Evolutionary conservation across 2,797 vertebrate species (phyloP).

Genomic region (Miichthys miiuy): DNA sequence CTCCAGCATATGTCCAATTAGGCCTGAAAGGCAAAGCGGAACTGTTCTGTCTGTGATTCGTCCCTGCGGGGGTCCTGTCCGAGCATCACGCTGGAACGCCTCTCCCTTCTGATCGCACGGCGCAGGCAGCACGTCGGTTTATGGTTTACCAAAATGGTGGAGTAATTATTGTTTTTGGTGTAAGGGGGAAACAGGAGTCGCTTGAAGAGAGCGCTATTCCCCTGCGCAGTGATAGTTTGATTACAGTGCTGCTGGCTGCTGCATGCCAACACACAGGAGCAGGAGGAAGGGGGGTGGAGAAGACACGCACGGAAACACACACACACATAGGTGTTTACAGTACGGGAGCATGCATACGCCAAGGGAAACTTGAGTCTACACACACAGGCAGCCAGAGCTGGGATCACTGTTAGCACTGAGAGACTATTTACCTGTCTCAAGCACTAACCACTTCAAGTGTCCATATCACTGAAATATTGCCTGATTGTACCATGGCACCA

Average conservation of each 20-base stretch:
- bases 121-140: conserved; percentile 87
- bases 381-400: conserved; percentile 23
- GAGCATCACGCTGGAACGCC: conserved; percentile 85
- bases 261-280: conserved; percentile 69
- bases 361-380: conserved; percentile 50
- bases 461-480: conserved; percentile 59
- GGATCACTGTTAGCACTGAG: conserved; percentile 46
- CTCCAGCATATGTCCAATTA: conserved; percentile 90
- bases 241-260: conserved; percentile 88
- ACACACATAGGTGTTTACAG: conserved; percentile 62
- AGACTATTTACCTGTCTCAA: conserved; percentile 53
- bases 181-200: conserved; percentile 87
- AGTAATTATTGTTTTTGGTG: conserved; percentile 95
- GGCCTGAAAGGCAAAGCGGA: conserved; percentile 85
- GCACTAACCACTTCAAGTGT: conserved; percentile 66
- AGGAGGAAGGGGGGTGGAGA: conserved; percentile 29
- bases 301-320: not conserved
- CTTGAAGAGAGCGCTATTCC: conserved; percentile 91
- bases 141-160: conserved; percentile 96
- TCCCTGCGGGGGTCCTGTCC: conserved; percentile 87
- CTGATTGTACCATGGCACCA: conserved; percentile 48
- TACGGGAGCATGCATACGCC: conserved; percentile 38
- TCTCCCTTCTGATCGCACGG: conserved; percentile 88
- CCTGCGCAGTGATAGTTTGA: conserved; percentile 94
- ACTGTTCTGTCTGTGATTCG: conserved; percentile 85